phyloP scores from a whole-genome alignment of 2,797 vertebrate genomes.

The Bradypodion ventrale region DNA sequence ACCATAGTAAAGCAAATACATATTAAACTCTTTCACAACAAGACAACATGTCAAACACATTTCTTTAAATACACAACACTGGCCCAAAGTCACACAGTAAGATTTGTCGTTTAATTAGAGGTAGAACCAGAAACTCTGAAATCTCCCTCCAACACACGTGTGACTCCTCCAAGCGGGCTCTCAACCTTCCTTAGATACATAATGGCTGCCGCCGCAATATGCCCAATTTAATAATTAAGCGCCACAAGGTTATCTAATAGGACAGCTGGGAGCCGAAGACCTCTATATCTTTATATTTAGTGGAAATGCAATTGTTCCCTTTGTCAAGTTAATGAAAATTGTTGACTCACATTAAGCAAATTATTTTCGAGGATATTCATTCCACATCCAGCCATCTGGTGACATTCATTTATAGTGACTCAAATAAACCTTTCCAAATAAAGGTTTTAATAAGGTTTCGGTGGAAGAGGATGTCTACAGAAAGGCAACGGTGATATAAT shows the following conservation, averaged over 20 bases:
- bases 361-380: conserved; percentile 26
- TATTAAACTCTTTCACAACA: too few relatives aligned
- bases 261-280: not conserved
- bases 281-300: conserved; percentile 25
- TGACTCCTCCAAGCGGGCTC: not conserved
- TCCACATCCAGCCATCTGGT: conserved; percentile 2
- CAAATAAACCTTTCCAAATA: conserved; percentile 41
- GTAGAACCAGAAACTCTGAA: not conserved
- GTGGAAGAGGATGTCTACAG: conserved; percentile 13
- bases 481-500: conserved; percentile 18
- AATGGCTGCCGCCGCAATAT: not conserved
- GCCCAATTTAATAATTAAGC: conserved; percentile 18
- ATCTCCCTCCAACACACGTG: not conserved
- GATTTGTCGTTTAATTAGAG: not conserved
- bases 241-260: not conserved
- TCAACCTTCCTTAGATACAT: not conserved
- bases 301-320: conserved; percentile 27
- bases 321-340: conserved; percentile 42
- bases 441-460: conserved; percentile 37
- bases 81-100: not conserved
- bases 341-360: conserved; percentile 24
- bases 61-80: too few relatives aligned
- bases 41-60: too few relatives aligned
- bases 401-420: conserved; percentile 38
- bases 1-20: too few relatives aligned